Evolutionary conservation across 2,113 vertebrate species (phyloP).

Genomic region (Coreoperca whiteheadi): DNA sequence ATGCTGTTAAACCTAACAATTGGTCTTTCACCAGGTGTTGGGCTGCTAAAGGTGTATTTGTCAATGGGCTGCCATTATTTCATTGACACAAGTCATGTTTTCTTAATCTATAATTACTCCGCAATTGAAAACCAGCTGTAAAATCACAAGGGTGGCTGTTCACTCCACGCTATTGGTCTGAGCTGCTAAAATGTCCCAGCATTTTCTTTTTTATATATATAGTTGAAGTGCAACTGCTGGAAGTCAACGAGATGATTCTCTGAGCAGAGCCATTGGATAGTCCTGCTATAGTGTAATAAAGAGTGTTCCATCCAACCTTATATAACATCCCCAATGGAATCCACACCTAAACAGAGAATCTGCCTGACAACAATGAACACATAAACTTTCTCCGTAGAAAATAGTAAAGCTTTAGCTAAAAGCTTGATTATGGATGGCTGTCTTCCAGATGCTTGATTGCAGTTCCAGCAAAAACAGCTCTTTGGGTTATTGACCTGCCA

Average conservation of each 20-base stretch:
- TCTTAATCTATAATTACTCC: slow-evolving; percentile 76
- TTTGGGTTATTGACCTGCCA: slow-evolving; percentile 48
- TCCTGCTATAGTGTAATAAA: slow-evolving; percentile 4
- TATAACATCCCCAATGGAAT: slow-evolving; percentile 42
- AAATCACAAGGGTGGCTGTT: slow-evolving; percentile 68
- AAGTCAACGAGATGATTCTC: slow-evolving; percentile 34
- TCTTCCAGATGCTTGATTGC: slow-evolving; percentile 57
- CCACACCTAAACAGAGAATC: slow-evolving; percentile 29
- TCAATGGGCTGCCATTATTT: slow-evolving; percentile 72
- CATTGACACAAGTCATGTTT: slow-evolving; percentile 76
- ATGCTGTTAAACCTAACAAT: slow-evolving; percentile 60
- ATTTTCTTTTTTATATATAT: slow-evolving; percentile 42
- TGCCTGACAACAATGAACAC: slow-evolving; percentile 39
- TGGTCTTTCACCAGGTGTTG: slow-evolving; percentile 67
- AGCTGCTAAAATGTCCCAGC: slow-evolving; percentile 37
- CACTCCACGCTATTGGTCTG: slow-evolving; percentile 35
- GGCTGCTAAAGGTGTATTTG: slow-evolving; percentile 65
- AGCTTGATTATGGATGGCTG: slow-evolving; percentile 47
- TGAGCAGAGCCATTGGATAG: slow-evolving; percentile 2
- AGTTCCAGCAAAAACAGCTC: slow-evolving; percentile 57
- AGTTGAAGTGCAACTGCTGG: slow-evolving; percentile 51
- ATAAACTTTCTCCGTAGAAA: slow-evolving; percentile 27
- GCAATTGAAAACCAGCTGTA: slow-evolving; percentile 76
- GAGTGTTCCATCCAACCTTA: slow-evolving; percentile 24
- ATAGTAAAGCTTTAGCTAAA: slow-evolving; percentile 39